A percentile compares a stretch with the other conserved stretches of the same genome.
These are phyloP conservation scores for Xiphophorus hellerii DNA, from an alignment of 2,113 vertebrate genomes.

Conservation along the genomic window DNA sequence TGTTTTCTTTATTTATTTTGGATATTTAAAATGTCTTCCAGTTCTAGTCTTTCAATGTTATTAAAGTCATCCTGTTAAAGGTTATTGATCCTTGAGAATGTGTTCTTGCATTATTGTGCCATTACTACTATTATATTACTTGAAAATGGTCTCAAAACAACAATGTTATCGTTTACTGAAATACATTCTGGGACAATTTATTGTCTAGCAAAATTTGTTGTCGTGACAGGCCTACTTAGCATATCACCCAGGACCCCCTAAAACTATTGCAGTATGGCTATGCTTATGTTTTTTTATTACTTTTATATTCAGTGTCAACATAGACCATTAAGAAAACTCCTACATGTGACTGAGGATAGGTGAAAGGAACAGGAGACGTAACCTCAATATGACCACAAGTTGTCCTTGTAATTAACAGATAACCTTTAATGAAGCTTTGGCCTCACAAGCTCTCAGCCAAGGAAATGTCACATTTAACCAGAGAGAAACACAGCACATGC, in stretches of 20 bases:
- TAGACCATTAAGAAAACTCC: background rate
- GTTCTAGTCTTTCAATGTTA: too few species aligned
- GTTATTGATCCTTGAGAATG: too few species aligned
- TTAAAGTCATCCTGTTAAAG: too few species aligned
- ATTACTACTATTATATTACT: too few species aligned
- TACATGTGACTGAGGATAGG: background rate
- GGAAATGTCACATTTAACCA: conserved; percentile 75
- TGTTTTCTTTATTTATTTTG: too few species aligned
- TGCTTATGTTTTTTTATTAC: background rate
- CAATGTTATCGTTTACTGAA: too few species aligned
- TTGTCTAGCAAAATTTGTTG: too few species aligned
- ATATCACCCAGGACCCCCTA: background rate
- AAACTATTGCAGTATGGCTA: background rate
- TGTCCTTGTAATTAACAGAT: conserved; percentile 81
- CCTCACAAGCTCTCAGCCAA: conserved; percentile 58
- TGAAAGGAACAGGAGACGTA: conserved; percentile 32
- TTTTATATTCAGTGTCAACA: conserved; percentile 13
- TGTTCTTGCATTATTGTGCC: too few species aligned
- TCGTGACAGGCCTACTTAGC: too few species aligned
- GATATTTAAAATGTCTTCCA: too few species aligned
- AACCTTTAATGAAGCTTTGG: conserved; percentile 80
- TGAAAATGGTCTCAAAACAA: too few species aligned
- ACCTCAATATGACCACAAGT: conserved; percentile 54
- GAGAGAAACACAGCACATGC: conserved; percentile 48
- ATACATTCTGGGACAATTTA: too few species aligned